Conservation (phyloP, 2,797 vertebrate species). For the Setipinna tenuifilis region DNA sequence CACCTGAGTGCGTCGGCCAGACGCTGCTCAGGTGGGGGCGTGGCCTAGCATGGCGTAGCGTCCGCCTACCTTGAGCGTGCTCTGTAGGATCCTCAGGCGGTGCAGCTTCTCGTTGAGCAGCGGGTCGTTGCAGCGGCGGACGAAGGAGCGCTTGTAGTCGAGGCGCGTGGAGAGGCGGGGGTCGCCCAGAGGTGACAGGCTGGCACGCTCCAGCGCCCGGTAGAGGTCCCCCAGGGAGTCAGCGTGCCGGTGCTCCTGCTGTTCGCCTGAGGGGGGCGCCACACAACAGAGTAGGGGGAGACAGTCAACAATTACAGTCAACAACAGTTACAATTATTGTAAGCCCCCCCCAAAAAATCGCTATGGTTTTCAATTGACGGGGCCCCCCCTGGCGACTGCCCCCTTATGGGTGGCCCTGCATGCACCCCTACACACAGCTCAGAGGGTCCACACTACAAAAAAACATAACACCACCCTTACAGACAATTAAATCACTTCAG, state of each 20-base stretch:
- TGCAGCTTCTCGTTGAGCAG: constrained; percentile 96
- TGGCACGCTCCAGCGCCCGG: constrained; percentile 90
- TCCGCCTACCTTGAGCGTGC: constrained; percentile 90
- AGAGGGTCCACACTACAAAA: background rate
- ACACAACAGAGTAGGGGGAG: background rate
- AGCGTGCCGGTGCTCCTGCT: constrained; percentile 75
- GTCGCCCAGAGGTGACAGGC: constrained; percentile 89
- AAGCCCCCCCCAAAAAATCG: too few species aligned
- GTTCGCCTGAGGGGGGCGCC: constrained; percentile 50
- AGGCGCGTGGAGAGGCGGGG: constrained; percentile 82
- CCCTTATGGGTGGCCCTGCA: too few species aligned
- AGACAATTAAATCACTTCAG: background rate
- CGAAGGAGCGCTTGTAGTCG: constrained; percentile 92
- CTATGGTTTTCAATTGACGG: too few species aligned
- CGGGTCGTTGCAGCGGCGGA: constrained; percentile 91
- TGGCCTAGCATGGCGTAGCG: background rate
- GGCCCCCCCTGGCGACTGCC: too few species aligned
- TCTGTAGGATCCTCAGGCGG: constrained; percentile 94
- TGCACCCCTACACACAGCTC: too few species aligned
- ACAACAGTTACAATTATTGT: too few species aligned
- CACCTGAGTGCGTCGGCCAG: background rate
- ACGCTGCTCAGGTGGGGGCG: too few species aligned
- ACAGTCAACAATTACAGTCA: background rate
- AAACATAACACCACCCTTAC: background rate
- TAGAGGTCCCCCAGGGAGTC: constrained; percentile 94